Conservation (phyloP, 30 jellyfish, hydroid and myxozoan species). For the Aurelia aurita region DNA sequence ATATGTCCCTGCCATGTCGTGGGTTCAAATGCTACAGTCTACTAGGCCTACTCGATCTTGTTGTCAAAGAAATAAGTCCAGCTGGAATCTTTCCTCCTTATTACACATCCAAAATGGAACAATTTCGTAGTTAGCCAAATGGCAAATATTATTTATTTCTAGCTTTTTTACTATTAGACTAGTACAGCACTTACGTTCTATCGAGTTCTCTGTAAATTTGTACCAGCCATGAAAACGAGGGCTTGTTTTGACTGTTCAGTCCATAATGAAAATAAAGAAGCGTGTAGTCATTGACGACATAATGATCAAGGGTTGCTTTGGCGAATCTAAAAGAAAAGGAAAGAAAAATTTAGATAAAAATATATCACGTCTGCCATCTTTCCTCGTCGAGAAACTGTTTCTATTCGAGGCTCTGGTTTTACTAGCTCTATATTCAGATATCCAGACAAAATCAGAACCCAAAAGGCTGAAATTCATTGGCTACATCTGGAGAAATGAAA, state of each 20-base stretch:
- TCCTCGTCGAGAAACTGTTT: too few relatives aligned
- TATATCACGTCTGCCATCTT: background rate
- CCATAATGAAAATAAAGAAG: slow-evolving; percentile 94
- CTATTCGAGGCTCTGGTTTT: too few relatives aligned
- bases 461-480: too few relatives aligned
- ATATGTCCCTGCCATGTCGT: too few relatives aligned
- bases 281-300: slow-evolving; percentile 91
- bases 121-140: background rate
- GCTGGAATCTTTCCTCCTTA: too few relatives aligned
- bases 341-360: background rate
- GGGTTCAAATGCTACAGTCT: too few relatives aligned
- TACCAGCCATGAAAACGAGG: slow-evolving; percentile 85
- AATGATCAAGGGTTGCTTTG: slow-evolving; percentile 83
- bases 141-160: too few relatives aligned
- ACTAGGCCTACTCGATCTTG: too few relatives aligned
- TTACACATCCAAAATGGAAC: background rate
- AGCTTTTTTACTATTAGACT: background rate
- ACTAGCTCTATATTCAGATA: too few relatives aligned
- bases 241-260: slow-evolving; percentile 87
- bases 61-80: too few relatives aligned
- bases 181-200: slow-evolving; percentile 70
- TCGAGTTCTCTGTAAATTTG: slow-evolving; percentile 90
- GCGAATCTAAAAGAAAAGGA: slow-evolving; percentile 64
- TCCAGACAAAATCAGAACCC: too few relatives aligned
- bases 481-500: too few relatives aligned